Evolutionary conservation across 2,888 invertebrate genomes (phyloP).

Genomic region (Pterostichus madidus): DNA sequence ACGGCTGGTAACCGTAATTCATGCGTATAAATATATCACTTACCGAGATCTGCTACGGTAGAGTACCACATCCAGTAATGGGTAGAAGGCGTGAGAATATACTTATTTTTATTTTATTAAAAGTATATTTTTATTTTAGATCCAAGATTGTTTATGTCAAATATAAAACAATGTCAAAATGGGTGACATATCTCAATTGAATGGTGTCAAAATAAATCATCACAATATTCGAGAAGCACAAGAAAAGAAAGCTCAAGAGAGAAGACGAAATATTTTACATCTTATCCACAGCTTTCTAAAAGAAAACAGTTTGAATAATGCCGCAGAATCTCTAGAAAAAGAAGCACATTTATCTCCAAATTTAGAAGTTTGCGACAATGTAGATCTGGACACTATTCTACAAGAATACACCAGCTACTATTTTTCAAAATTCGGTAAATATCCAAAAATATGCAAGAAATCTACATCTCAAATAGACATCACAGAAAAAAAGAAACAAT

Average conservation of each 20-base stretch:
- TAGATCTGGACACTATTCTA: constrained; percentile 92
- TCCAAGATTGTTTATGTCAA: not conserved
- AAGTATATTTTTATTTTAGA: constrained; percentile 1
- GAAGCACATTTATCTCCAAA: constrained; percentile 88
- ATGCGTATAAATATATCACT: too few relatives aligned
- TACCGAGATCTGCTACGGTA: too few relatives aligned
- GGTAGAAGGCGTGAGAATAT: too few relatives aligned
- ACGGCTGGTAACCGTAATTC: too few relatives aligned
- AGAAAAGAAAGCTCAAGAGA: constrained; percentile 70
- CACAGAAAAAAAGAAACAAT: constrained; percentile 54
- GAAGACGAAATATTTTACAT: constrained; percentile 80
- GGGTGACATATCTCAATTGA: constrained; percentile 49
- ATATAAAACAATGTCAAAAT: constrained; percentile 25
- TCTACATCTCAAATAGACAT: constrained; percentile 19
- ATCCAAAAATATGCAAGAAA: constrained; percentile 88
- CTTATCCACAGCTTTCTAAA: constrained; percentile 84
- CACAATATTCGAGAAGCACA: constrained; percentile 71
- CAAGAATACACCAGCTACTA: constrained; percentile 95
- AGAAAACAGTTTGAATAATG: constrained; percentile 82
- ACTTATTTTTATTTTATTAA: too few relatives aligned
- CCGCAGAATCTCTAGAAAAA: constrained; percentile 82
- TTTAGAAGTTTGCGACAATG: constrained; percentile 92
- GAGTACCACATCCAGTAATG: too few relatives aligned
- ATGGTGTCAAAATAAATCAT: constrained; percentile 14
- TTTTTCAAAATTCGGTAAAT: constrained; percentile 90